Conservation (phyloP, 2,113 vertebrate species). For the Ursus arctos region DNA sequence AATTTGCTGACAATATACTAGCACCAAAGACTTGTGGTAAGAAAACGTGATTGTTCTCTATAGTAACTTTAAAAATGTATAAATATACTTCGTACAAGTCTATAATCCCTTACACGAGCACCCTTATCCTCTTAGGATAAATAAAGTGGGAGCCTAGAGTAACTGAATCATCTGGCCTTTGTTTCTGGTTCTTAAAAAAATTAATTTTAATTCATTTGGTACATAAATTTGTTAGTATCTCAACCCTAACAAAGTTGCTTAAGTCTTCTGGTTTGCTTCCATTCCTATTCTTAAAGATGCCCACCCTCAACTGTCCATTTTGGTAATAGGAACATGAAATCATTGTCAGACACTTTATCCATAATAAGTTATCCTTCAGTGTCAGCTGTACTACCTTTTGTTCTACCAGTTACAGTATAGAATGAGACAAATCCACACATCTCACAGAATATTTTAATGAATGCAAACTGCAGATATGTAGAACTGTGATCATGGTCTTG, state of each 20-base stretch:
- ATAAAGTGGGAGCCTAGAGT: not conserved
- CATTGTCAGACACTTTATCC: slow-evolving; percentile 43
- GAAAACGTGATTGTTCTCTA: slow-evolving; percentile 19
- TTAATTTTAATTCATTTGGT: slow-evolving; percentile 19
- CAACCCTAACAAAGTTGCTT: not conserved
- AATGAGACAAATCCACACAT: slow-evolving; percentile 23
- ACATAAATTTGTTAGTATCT: slow-evolving; percentile 3
- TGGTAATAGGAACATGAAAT: slow-evolving; percentile 15
- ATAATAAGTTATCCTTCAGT: slow-evolving; percentile 15
- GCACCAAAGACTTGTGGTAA: slow-evolving; percentile 19
- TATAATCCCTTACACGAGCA: not conserved
- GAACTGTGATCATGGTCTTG: not conserved
- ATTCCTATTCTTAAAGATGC: slow-evolving; percentile 17
- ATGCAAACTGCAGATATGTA: slow-evolving; percentile 41
- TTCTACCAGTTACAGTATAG: slow-evolving; percentile 2
- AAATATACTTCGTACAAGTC: not conserved
- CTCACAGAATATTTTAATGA: slow-evolving; percentile 13
- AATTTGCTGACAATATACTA: slow-evolving; percentile 55
- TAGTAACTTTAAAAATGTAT: slow-evolving; percentile 1
- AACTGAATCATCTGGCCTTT: not conserved
- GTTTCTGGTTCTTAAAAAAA: not conserved
- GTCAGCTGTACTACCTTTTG: not conserved
- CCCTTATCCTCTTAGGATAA: not conserved
- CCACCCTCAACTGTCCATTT: not conserved
- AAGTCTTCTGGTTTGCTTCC: slow-evolving; percentile 46